Percentiles rank a stretch among this genome's conserved stretches.
phyloP scores from a whole-genome alignment of 2,797 vertebrate genomes.

The Luscinia megarhynchos region DNA sequence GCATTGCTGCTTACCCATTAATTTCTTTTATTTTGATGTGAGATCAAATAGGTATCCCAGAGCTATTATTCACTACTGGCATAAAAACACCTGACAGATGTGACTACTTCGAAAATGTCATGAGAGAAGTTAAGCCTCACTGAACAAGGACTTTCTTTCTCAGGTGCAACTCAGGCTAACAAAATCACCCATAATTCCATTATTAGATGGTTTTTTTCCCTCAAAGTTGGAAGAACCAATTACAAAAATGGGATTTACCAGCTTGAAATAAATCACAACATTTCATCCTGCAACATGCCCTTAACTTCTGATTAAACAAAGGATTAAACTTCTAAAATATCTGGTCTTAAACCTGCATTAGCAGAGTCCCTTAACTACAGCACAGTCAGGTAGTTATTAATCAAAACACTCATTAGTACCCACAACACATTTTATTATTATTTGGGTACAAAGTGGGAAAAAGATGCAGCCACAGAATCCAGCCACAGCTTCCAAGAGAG shows the following conservation, averaged over 20 bases:
- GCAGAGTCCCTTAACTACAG: neutral
- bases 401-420: neutral
- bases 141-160: constrained; percentile 3
- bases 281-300: neutral
- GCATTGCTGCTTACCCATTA: constrained; percentile 58
- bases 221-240: neutral
- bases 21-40: constrained; percentile 62
- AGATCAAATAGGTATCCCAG: constrained; percentile 64
- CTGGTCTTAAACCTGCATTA: neutral
- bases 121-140: neutral
- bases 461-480: neutral
- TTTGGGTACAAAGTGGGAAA: neutral
- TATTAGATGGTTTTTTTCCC: neutral
- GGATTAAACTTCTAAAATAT: neutral
- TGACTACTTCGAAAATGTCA: neutral
- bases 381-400: neutral
- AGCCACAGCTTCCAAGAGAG: neutral
- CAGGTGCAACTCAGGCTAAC: neutral
- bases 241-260: neutral
- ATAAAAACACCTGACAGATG: constrained; percentile 46
- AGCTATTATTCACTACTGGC: constrained; percentile 54
- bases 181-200: neutral
- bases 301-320: neutral
- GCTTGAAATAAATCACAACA: neutral
- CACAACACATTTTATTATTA: neutral